Evolutionary conservation across 2,113 vertebrate species (phyloP), one percentile per base, ranked within the genome.

Genomic region (Dicrurus megarhynchus): DNA sequence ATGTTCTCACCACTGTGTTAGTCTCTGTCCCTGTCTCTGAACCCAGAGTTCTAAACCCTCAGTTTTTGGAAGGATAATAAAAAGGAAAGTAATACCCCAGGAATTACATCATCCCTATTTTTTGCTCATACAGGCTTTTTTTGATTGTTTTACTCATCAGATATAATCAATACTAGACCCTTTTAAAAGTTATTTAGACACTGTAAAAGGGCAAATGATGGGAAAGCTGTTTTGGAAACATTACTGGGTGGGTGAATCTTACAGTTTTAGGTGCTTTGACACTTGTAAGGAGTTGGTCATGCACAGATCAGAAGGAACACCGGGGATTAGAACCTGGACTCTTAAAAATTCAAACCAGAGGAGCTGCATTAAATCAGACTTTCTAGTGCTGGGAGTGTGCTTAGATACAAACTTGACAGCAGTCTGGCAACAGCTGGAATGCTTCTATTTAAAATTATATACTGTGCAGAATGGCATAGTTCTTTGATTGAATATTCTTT

Each of bases 401-500:
- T 93, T 74, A 86, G 88, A 88, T 37, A 42, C 42, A 59, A 93
- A 91, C 63, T 80, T 87, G 71, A 70, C 47, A 96, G 82, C 63
- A 88, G 75, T 56, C 76, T 44, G 30, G 47, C 56, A 97, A 94
- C 88, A 97, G 71, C 93, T 96, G 92, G 92, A 96, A 93, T 32
- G 47, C 41, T 86, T 80, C 79, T 92, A 13, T 83, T 93, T 71
- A 88, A 96, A 96, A 95, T 95, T 74, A 95, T 75, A 93, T 71
- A 78, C 52, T 84, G 47, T 37, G 60, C 68, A 88, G 73, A 92
- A 93, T 15, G n/a, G 76, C 71, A 21, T 6, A 47, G 71, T 56
- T 88, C 69, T 91, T 95, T 84, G 80, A 95, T 57, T 89, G 81
- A 94, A 89, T 68, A 91, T 78, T 90, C 88, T 95, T 95, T 95